Evolutionary conservation across 2,888 invertebrate species (phyloP), one percentile per base, ranked within the genome.

Genomic region (Drosophila bunnanda): DNA sequence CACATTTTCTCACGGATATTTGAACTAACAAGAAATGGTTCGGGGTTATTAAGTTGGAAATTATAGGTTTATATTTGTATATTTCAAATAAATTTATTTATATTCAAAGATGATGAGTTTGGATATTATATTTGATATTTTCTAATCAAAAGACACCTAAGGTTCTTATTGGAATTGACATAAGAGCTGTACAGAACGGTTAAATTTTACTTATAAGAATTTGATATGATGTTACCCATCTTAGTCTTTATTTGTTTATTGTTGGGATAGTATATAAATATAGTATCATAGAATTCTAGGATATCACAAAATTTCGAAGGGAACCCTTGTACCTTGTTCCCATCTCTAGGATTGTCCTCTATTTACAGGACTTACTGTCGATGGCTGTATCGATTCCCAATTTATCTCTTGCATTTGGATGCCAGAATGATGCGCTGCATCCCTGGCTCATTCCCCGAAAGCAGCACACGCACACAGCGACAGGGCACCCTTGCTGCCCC

Each of bases 371-470:
- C 17, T 32, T 41, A 55, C 22, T 32, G 39, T 20, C 22, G 17
- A 32, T 30, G 43, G 17, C 36, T 44, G 36, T 55, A 55, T 67
- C 46, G 68, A 55, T 68, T 32, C 55, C 56, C 28, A 50, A 64
- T 52, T 62, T 50, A 25, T 41, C 46, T 30, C 34, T 62, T 41
- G 10, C 64, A 36, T 50, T 57, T 39, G 32, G 62, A 25, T 62
- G 62, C 67, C 41, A 55, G 55, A 68, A 67, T 32, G 46, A 56
- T 67, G 66, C 48, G 46, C 68, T 55, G 67, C 67, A 67, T 67
- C 67, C 68, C 67, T 68, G 68, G 68, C 43, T 68, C 68, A 56
- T 67, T 67, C 64, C 64, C 64, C 64, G 34, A 65, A 65, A 50
- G 64, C 64, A 61, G 64, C 39, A 62, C 50, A 62, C 64, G 64